Evolutionary conservation across 2,888 invertebrate species (phyloP).

Genomic region (Synergus umbraculus): DNA sequence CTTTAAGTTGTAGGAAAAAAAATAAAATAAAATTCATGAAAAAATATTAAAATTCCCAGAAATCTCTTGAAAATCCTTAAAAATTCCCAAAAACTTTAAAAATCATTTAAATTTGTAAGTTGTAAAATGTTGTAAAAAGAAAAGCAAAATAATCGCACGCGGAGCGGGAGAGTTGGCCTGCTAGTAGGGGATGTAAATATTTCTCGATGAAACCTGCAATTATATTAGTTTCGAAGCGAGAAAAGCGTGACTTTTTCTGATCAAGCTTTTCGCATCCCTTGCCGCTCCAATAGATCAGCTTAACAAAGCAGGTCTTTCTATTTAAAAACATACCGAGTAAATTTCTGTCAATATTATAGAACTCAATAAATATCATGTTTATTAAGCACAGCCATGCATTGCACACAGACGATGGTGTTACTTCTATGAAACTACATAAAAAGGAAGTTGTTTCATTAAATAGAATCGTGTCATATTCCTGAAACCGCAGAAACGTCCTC

Average conservation of each 20-base stretch:
- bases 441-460: neutral
- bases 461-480: constrained; percentile 21
- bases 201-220: neutral
- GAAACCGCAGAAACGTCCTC: neutral
- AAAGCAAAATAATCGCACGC: neutral
- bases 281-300: neutral
- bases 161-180: neutral
- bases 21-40: too few species aligned
- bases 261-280: neutral
- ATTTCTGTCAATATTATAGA: neutral
- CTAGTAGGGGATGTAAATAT: neutral
- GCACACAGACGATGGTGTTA: constrained; percentile 3
- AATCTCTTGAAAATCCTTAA: too few species aligned
- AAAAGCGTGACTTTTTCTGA: constrained; percentile 7
- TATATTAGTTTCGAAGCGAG: constrained; percentile 7
- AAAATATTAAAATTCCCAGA: too few species aligned
- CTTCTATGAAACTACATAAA: neutral
- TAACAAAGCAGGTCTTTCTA: neutral
- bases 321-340: neutral
- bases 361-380: constrained; percentile 31
- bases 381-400: neutral
- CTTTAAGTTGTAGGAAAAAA: too few species aligned
- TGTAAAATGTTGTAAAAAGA: neutral
- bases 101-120: neutral
- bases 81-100: too few species aligned